Percentiles rank a stretch among this genome's conserved stretches.
phyloP scores from a whole-genome alignment of 1,140 invertebrate genomes.

The Trigoniulus corallinus region DNA sequence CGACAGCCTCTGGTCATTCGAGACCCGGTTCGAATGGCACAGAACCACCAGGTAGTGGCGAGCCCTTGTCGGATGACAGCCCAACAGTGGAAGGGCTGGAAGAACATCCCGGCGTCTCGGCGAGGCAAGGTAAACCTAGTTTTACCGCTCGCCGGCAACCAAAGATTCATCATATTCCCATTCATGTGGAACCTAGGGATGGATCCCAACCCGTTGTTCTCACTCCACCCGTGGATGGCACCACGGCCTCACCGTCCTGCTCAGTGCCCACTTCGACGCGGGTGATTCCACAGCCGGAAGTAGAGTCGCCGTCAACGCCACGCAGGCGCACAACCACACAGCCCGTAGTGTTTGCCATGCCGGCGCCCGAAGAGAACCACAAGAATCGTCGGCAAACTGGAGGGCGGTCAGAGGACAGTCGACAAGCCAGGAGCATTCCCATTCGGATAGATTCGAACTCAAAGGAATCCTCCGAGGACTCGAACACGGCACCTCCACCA shows the following conservation, averaged over 20 bases:
- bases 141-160: conserved; percentile 4
- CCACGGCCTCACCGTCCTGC: background rate
- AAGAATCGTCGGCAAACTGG: background rate
- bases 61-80: background rate
- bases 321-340: background rate
- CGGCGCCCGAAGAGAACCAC: background rate
- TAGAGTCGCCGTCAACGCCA: background rate
- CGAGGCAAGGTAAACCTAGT: background rate
- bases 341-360: background rate
- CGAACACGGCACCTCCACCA: background rate
- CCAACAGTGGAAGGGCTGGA: background rate
- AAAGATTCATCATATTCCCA: conserved; percentile 8
- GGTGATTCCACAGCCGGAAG: background rate
- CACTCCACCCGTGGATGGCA: background rate
- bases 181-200: conserved; percentile 6
- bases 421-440: background rate
- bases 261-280: background rate
- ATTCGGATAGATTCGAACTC: background rate
- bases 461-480: background rate
- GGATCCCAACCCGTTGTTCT: background rate
- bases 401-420: background rate
- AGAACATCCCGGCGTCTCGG: conserved; percentile 2
- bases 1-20: background rate
- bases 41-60: background rate
- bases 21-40: background rate